Evolutionary conservation across 2,113 vertebrate species (phyloP).

Genomic region (Phrynosoma platyrhinos): DNA sequence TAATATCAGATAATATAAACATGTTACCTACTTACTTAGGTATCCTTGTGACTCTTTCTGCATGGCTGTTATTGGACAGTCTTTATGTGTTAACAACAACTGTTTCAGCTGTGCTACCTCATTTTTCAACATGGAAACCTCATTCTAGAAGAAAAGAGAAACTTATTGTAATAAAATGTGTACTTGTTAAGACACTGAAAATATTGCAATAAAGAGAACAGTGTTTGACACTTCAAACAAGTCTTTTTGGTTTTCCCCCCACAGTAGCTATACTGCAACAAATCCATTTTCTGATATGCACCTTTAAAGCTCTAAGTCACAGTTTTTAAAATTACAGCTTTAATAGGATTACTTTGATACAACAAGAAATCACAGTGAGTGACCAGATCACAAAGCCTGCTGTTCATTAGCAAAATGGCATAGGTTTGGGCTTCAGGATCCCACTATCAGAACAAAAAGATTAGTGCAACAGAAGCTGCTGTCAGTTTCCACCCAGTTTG

Average conservation of each 20-base stretch:
- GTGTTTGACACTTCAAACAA: background rate
- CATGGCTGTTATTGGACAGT: constrained; percentile 99
- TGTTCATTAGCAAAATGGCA: background rate
- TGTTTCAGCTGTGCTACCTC: constrained; percentile 99
- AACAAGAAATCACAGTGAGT: background rate
- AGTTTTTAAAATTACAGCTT: background rate
- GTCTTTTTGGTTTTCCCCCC: background rate
- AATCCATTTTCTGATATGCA: background rate
- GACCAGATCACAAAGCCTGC: background rate
- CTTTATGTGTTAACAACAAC: constrained; percentile 98
- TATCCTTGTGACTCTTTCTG: constrained; percentile 99
- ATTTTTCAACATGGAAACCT: constrained; percentile 98
- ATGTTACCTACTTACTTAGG: constrained; percentile 91
- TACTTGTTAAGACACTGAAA: background rate
- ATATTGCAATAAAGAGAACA: background rate
- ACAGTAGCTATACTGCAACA: background rate
- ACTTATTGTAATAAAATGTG: constrained; percentile 13
- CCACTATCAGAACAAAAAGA: background rate
- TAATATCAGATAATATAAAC: constrained; percentile 9
- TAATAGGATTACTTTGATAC: background rate
- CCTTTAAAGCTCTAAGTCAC: background rate
- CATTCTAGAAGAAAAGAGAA: constrained; percentile 84
- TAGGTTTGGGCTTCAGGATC: background rate
- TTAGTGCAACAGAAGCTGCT: too few species aligned
- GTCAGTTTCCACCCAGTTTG: too few species aligned